A percentile compares a stretch with the other conserved stretches of the same genome.
Conservation (phyloP, 2,888 invertebrate species). For the Macaria liturata region DNA sequence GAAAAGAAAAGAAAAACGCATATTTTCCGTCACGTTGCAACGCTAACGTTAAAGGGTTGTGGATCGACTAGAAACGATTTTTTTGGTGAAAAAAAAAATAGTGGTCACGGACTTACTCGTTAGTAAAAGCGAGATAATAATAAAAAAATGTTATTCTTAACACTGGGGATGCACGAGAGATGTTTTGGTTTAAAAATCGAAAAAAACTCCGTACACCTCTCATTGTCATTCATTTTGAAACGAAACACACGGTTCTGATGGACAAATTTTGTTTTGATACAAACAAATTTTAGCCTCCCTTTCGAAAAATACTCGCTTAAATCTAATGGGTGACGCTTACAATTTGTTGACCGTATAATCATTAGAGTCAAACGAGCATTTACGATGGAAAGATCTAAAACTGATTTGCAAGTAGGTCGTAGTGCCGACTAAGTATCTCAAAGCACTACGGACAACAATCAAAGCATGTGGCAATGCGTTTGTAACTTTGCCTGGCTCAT, state of each 20-base stretch:
- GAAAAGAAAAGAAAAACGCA: constrained; percentile 45
- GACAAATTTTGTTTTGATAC: no score
- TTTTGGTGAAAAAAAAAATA: constrained; percentile 40
- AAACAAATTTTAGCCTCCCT: no score
- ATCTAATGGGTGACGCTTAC: no score
- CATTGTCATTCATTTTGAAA: constrained; percentile 52
- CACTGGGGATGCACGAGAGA: constrained; percentile 81
- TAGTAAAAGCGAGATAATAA: constrained; percentile 79
- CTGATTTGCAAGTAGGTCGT: not conserved
- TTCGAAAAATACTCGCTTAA: no score
- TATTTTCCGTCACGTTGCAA: constrained; percentile 71
- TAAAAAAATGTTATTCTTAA: constrained; percentile 56
- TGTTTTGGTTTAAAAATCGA: constrained; percentile 33
- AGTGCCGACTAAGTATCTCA: constrained; percentile 35
- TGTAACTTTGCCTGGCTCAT: constrained; percentile 55
- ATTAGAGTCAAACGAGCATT: not conserved
- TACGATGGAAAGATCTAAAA: no score
- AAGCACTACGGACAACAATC: constrained; percentile 74
- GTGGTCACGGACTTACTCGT: constrained; percentile 65
- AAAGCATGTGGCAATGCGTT: constrained; percentile 67
- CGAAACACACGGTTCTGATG: constrained; percentile 38
- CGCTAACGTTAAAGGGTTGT: constrained; percentile 72
- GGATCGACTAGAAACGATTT: constrained; percentile 70
- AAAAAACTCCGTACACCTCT: constrained; percentile 64
- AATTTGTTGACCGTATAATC: no score